A percentile compares a stretch with the other conserved stretches of the same genome.
Conservation (phyloP, 2,797 vertebrate genomes). For the Sylvilagus floridanus region DNA sequence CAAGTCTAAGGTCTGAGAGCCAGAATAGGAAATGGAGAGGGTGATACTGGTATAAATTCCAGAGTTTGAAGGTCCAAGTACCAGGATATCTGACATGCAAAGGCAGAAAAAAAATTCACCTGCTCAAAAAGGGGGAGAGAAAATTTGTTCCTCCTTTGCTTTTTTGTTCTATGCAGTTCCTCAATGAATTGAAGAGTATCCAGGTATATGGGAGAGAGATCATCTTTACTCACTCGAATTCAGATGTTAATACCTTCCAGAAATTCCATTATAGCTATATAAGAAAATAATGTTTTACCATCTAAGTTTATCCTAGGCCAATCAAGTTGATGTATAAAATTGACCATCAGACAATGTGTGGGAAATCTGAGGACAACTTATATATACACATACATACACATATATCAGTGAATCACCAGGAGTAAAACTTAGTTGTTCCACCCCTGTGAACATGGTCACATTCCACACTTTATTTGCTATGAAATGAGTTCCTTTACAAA, state of each 20-base stretch:
- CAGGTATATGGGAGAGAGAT: neutral
- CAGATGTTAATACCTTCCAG: neutral
- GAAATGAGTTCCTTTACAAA: neutral
- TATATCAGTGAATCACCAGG: too few relatives aligned
- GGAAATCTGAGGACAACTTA: neutral
- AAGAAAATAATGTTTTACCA: neutral
- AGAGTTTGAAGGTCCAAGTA: neutral
- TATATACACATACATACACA: too few relatives aligned
- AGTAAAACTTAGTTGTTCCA: neutral
- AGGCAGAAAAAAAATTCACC: neutral
- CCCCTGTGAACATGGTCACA: neutral
- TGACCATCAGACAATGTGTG: too few relatives aligned
- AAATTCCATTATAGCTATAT: neutral
- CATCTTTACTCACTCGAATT: neutral
- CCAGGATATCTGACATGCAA: neutral
- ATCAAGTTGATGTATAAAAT: neutral
- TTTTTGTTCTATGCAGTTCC: neutral
- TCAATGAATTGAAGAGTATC: neutral
- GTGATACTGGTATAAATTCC: too few relatives aligned
- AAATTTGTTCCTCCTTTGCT: neutral
- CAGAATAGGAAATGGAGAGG: too few relatives aligned
- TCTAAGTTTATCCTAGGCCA: neutral
- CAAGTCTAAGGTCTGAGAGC: too few relatives aligned
- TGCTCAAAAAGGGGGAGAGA: neutral
- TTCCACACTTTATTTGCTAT: neutral